These are phyloP conservation scores for Gorsachius magnificus DNA, from an alignment of 2,797 vertebrate genomes.

Conservation along the genomic window DNA sequence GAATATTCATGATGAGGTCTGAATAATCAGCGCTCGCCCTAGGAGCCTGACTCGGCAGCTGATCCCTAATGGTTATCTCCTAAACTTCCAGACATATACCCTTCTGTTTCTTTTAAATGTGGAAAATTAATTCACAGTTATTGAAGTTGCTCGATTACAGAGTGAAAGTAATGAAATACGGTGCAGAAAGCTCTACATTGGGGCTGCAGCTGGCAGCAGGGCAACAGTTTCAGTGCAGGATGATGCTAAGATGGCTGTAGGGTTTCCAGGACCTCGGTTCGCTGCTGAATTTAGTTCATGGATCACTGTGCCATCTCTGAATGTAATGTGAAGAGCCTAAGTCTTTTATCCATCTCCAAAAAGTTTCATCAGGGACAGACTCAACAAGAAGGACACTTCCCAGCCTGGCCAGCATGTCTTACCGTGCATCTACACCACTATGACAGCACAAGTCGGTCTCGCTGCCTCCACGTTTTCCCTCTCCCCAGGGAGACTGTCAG, in stretches of 20 bases:
- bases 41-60: neutral
- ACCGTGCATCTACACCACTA: neutral
- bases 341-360: neutral
- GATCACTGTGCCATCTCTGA: neutral
- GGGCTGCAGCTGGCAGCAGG: neutral
- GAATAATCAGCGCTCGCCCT: constrained; percentile 10
- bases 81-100: neutral
- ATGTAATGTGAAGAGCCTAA: neutral
- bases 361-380: neutral
- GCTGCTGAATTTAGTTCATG: neutral
- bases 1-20: constrained; percentile 47
- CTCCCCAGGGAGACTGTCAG: neutral
- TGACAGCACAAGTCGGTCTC: neutral
- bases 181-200: neutral
- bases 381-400: neutral
- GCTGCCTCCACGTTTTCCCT: neutral
- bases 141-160: neutral
- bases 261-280: neutral
- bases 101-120: neutral
- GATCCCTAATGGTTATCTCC: constrained; percentile 3
- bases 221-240: neutral
- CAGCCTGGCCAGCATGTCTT: neutral
- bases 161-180: neutral
- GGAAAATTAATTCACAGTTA: neutral
- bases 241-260: neutral